Conservation (phyloP, 2,797 vertebrate species). For the Hipposideros larvatus region DNA sequence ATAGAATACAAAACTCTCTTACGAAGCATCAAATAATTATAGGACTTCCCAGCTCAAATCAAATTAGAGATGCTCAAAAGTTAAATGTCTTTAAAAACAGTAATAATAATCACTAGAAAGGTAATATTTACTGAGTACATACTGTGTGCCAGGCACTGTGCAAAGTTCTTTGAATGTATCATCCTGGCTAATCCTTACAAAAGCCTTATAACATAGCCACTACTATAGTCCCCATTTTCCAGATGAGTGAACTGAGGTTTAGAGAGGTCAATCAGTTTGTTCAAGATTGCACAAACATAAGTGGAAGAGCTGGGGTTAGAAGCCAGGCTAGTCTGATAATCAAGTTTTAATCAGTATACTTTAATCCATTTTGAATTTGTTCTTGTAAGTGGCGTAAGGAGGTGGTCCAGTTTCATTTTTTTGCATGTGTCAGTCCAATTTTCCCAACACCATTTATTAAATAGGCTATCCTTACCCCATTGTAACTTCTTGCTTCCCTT, state of each 20-base stretch:
- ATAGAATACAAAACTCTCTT: constrained; percentile 1
- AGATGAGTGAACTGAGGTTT: constrained; percentile 31
- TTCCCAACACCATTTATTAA: too few relatives aligned
- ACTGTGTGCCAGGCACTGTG: neutral
- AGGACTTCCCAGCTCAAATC: constrained; percentile 53
- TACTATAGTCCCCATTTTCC: neutral
- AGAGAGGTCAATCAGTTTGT: constrained; percentile 23
- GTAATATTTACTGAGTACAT: constrained; percentile 50
- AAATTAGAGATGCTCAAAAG: constrained; percentile 23
- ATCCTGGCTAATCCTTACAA: constrained; percentile 16
- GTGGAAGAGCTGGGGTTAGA: neutral
- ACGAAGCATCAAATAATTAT: constrained; percentile 38
- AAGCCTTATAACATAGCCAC: neutral
- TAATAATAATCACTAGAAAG: constrained; percentile 14
- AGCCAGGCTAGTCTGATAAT: constrained; percentile 20
- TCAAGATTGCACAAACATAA: constrained; percentile 35
- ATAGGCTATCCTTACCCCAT: too few relatives aligned
- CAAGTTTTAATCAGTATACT: constrained; percentile 41
- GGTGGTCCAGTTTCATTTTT: too few relatives aligned
- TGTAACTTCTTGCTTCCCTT: too few relatives aligned
- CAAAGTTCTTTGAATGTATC: constrained; percentile 39
- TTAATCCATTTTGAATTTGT: too few relatives aligned
- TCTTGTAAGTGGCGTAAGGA: too few relatives aligned
- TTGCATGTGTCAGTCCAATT: too few relatives aligned
- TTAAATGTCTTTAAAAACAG: constrained; percentile 49